Evolutionary conservation across 2,888 invertebrate genomes (phyloP).

Genomic region (Drosophila kambysellisi): DNA sequence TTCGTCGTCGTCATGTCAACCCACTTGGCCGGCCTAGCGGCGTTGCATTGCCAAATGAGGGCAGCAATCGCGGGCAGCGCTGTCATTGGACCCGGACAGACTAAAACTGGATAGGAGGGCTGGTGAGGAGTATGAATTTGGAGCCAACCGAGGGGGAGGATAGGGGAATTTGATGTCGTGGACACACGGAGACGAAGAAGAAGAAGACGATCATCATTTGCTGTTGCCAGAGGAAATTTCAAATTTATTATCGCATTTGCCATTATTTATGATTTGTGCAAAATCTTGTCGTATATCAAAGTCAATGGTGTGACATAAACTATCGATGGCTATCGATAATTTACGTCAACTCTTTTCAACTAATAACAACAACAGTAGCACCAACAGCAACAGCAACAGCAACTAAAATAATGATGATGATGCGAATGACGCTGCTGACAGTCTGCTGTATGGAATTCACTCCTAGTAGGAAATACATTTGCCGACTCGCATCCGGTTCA

Average conservation of each 20-base stretch:
- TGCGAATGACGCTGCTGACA: slow-evolving; percentile 52
- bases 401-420: slow-evolving; percentile 46
- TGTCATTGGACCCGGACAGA: slow-evolving; percentile 25
- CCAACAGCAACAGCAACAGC: slow-evolving; percentile 6
- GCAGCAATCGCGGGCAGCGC: slow-evolving; percentile 22
- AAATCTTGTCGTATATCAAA: slow-evolving; percentile 83
- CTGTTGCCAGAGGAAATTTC: slow-evolving; percentile 82
- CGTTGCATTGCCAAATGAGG: slow-evolving; percentile 41
- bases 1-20: slow-evolving; percentile 51
- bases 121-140: neutral
- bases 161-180: slow-evolving; percentile 16
- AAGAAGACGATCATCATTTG: slow-evolving; percentile 76
- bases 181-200: slow-evolving; percentile 37
- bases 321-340: slow-evolving; percentile 83
- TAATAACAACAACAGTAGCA: slow-evolving; percentile 38
- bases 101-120: neutral
- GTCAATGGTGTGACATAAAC: slow-evolving; percentile 82
- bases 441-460: slow-evolving; percentile 32
- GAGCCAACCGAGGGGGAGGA: neutral
- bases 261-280: slow-evolving; percentile 84
- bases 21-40: slow-evolving; percentile 58
- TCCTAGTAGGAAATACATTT: slow-evolving; percentile 32
- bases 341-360: slow-evolving; percentile 80
- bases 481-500: slow-evolving; percentile 47
- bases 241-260: slow-evolving; percentile 85